Conservation (phyloP, 2,797 vertebrate genomes). For the Podarcis siculus region DNA sequence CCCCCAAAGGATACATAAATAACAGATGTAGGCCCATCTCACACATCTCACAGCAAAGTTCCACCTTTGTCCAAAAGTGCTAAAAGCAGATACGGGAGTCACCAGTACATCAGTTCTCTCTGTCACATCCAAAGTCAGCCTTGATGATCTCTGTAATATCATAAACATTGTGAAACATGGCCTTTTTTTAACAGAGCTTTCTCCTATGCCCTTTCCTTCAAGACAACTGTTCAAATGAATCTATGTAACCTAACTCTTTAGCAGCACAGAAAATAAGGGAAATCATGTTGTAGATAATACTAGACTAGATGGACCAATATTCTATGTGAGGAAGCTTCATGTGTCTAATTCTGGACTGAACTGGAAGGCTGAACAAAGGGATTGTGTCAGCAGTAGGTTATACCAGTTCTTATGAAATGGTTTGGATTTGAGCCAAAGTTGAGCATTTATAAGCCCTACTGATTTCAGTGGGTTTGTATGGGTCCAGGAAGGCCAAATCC, state of each 20-base stretch:
- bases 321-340: too few species aligned
- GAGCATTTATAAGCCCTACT: too few species aligned
- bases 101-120: not conserved
- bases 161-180: not conserved
- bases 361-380: too few species aligned
- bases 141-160: not conserved
- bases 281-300: not conserved
- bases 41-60: not conserved
- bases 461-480: too few species aligned
- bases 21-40: not conserved
- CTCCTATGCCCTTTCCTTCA: not conserved
- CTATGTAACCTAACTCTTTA: not conserved
- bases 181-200: not conserved
- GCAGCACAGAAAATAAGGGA: not conserved
- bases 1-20: not conserved
- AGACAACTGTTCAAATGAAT: not conserved
- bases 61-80: not conserved
- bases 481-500: too few species aligned
- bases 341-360: too few species aligned
- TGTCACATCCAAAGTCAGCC: not conserved
- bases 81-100: slow-evolving; percentile 1
- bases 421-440: too few species aligned
- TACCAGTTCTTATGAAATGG: too few species aligned
- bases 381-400: too few species aligned
- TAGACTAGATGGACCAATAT: not conserved